Evolutionary conservation across 1,140 invertebrate species (phyloP).

Genomic region (Bacillus rossius): DNA sequence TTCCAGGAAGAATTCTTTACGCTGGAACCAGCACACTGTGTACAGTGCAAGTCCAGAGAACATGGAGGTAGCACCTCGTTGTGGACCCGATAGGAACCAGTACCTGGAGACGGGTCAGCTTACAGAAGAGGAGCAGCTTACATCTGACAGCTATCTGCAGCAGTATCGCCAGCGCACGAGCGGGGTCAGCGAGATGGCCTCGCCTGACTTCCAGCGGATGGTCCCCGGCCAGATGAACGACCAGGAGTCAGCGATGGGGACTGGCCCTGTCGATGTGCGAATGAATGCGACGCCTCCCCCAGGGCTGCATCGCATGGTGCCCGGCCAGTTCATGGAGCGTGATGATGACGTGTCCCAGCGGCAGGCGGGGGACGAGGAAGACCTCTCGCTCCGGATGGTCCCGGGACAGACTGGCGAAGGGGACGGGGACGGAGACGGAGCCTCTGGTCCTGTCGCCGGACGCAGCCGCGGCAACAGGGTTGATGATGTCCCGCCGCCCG

Average conservation of each 20-base stretch:
- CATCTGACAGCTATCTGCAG: not conserved
- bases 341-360: not conserved
- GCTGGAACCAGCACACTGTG: not conserved
- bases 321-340: conserved; percentile 44
- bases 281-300: conserved; percentile 44
- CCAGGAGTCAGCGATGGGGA: conserved; percentile 5
- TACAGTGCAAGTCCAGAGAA: conserved; percentile 39
- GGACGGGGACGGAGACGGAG: not conserved
- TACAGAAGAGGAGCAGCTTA: conserved; percentile 45
- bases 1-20: not conserved
- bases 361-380: not conserved
- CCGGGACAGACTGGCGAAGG: not conserved
- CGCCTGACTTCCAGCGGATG: conserved; percentile 53
- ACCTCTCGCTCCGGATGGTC: conserved; percentile 2
- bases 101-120: conserved; percentile 66
- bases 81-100: conserved; percentile 55
- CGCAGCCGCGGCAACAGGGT: not conserved
- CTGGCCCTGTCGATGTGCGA: not conserved
- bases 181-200: conserved; percentile 35
- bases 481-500: conserved; percentile 30
- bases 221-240: conserved; percentile 56
- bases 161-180: not conserved
- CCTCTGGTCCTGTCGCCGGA: too few species aligned
- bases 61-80: conserved; percentile 53
- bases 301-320: conserved; percentile 53